A percentile compares a stretch with the other conserved stretches of the same genome.
These are phyloP conservation scores for Aculops lycopersici DNA, from an alignment of 1,140 invertebrate genomes.

Conservation along the genomic window DNA sequence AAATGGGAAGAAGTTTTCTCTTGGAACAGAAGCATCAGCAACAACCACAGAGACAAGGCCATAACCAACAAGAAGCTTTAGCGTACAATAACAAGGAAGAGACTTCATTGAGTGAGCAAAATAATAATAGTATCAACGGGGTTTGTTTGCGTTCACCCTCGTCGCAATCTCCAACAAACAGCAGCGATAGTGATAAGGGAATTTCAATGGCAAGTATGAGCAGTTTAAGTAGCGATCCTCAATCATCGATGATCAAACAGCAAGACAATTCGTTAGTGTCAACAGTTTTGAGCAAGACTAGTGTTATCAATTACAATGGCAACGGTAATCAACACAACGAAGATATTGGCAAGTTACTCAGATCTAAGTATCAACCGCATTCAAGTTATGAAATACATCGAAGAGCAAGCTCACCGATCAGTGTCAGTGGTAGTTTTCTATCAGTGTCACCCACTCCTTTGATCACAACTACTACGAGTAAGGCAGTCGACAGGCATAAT, in stretches of 20 bases:
- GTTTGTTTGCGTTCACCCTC: no score
- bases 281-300: neutral
- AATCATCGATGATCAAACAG: no score
- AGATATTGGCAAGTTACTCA: neutral
- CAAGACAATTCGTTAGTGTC: no score
- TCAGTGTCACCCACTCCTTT: neutral
- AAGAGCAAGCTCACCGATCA: neutral
- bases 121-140: neutral
- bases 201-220: neutral
- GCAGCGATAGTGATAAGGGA: neutral
- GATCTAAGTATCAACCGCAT: neutral
- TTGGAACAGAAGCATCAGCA: neutral
- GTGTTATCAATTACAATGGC: no score
- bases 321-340: neutral
- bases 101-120: neutral
- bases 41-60: neutral
- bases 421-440: neutral
- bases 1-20: neutral
- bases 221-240: no score
- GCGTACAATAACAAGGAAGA: neutral
- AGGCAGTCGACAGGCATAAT: neutral
- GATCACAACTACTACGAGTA: neutral
- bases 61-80: neutral
- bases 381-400: constrained; percentile 1
- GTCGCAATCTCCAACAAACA: no score